Evolutionary conservation across 2,113 vertebrate species (phyloP).

Genomic region (Lynx canadensis): DNA sequence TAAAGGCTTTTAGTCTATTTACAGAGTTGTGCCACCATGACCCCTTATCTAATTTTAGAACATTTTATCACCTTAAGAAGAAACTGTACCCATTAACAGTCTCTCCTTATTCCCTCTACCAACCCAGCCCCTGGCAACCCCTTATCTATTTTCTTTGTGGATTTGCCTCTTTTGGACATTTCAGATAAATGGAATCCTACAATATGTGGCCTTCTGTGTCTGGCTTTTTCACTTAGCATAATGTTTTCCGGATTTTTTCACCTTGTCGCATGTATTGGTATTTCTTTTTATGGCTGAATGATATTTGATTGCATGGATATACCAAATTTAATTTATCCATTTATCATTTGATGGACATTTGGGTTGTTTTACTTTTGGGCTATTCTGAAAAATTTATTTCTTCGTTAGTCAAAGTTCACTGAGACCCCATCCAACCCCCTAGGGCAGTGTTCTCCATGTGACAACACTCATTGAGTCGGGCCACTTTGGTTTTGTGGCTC

Average conservation of each 20-base stretch:
- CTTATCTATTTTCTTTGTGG: background rate
- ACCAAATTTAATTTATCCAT: background rate
- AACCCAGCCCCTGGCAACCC: background rate
- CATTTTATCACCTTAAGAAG: background rate
- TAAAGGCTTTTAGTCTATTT: background rate
- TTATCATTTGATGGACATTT: background rate
- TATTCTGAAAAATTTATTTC: slow-evolving; percentile 17
- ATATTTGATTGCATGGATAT: background rate
- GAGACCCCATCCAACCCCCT: background rate
- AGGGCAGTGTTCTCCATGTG: background rate
- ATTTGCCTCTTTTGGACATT: background rate
- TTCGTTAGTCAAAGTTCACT: background rate
- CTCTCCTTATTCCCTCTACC: background rate
- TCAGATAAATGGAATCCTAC: background rate
- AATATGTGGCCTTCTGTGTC: background rate
- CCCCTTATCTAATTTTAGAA: slow-evolving; percentile 26
- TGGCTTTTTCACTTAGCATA: background rate
- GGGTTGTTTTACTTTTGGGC: background rate
- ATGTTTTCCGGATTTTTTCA: background rate
- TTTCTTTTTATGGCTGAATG: background rate
- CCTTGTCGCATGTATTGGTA: background rate
- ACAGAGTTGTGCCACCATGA: background rate
- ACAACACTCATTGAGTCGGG: background rate
- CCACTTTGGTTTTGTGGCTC: background rate
- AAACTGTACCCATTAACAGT: background rate